Percentiles rank a stretch among this genome's conserved stretches.
These are phyloP conservation scores for Crocallis elinguaria DNA, from an alignment of 2,888 invertebrate genomes.

Conservation along the genomic window DNA sequence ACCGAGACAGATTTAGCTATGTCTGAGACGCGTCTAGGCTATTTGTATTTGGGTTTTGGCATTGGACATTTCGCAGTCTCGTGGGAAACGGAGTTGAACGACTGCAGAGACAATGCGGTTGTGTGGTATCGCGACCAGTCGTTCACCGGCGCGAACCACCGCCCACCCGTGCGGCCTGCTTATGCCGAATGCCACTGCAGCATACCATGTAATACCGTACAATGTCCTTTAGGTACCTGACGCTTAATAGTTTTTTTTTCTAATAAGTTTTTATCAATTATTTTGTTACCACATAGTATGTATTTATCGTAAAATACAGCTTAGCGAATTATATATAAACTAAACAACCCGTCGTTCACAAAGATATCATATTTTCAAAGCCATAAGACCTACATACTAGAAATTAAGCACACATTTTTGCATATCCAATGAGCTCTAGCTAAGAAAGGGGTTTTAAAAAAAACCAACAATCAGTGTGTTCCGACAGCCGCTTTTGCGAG, in stretches of 20 bases:
- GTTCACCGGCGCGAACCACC: conserved; percentile 61
- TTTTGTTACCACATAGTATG: no score
- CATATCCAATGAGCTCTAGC: no score
- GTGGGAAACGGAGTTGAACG: conserved; percentile 85
- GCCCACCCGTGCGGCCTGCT: conserved; percentile 59
- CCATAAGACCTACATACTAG: no score
- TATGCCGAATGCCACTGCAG: conserved; percentile 43
- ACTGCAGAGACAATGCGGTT: conserved; percentile 81
- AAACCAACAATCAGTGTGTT: no score
- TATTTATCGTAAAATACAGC: no score
- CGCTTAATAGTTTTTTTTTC: neutral
- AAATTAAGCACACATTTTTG: no score
- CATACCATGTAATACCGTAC: conserved; percentile 38
- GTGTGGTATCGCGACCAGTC: conserved; percentile 69
- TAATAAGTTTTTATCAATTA: conserved; percentile 6
- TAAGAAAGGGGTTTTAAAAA: no score
- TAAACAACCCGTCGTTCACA: no score
- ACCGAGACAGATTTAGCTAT: conserved; percentile 76
- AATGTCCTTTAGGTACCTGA: conserved; percentile 16
- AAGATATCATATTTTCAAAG: no score
- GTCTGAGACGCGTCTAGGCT: conserved; percentile 83
- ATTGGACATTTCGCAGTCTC: conserved; percentile 78
- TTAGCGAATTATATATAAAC: no score
- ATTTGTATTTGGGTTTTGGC: conserved; percentile 81
- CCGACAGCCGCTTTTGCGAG: no score